Base-by-base conservation (phyloP, 1,140 invertebrate species). In the Marisa cornuarietis region DNA sequence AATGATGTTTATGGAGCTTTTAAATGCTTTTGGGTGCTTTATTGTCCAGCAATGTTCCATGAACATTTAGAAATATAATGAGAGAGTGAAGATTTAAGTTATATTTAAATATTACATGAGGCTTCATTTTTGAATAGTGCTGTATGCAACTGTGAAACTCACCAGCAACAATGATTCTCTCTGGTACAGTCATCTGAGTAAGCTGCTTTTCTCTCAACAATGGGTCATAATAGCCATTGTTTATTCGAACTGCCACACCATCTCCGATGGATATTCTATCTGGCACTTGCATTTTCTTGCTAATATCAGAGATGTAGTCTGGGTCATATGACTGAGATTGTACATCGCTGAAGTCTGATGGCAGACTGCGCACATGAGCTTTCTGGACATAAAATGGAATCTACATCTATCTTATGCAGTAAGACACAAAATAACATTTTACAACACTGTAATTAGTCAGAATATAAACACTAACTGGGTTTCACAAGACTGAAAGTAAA, bases 281-380 rank as follows among this genome's bases (percentile, higher is more conserved):
- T 18, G 87, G 87, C 2, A 88, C 83, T 78, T 87, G 86, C 87
- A 88, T 88, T 71, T 83, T 85, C 79, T 83, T 87, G 61, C 86
- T 86, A n/a, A 88, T 88, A 18, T 87, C 82, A 16, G 85, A 85
- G 22, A 87, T 88, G 69, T 81, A 88, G 16, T 87, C 79, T 10
- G 87, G 83, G 65, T 88, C 86, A 77, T 88, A 88, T 7, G 80
- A 74, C 22, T 76, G 79, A 1, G 86, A 79, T 51, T 88, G 87
- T 13, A 88, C 84, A 82, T 89, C 87, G 75, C 81, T 84, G 82
- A 87, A 89, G 75, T 88, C 88, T 58, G 87, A 87, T 14, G 88
- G 87, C 52, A 87, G 75, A 71, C 85, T 89, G 52, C 83, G 79
- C 7, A 86, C 76, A 78, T 83, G 62, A 66, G 79, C n/a, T 62